These are phyloP conservation scores for Anthrax anthrax DNA, from an alignment of 2,888 invertebrate species.

Conservation along the genomic window DNA sequence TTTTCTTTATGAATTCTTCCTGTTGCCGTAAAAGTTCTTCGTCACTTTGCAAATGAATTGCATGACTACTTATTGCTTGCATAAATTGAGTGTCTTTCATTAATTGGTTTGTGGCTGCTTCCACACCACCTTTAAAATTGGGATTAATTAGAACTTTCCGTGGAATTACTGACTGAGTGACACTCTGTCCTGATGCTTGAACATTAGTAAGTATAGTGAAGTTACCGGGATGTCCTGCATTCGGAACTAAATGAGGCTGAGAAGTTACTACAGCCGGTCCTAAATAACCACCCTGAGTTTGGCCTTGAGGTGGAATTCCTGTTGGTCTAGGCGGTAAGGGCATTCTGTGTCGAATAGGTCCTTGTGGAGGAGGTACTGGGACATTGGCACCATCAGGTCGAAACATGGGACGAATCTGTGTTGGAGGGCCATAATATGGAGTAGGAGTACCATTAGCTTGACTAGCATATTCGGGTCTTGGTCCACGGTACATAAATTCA, in stretches of 20 bases:
- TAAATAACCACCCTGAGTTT: conserved; percentile 23
- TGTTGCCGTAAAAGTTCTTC: conserved; percentile 33
- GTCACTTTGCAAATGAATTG: conserved; percentile 24
- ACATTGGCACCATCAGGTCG: conserved; percentile 16
- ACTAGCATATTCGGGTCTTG: conserved; percentile 6
- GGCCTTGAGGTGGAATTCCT: conserved; percentile 39
- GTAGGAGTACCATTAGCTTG: conserved; percentile 5
- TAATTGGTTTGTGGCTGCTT: conserved; percentile 34
- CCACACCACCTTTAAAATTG: conserved; percentile 35
- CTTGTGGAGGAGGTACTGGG: neutral
- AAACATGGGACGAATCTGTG: conserved; percentile 15
- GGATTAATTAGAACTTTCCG: conserved; percentile 33
- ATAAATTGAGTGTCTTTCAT: conserved; percentile 34
- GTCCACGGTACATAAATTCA: conserved; percentile 10
- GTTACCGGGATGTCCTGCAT: conserved; percentile 3
- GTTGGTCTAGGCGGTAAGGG: conserved; percentile 23
- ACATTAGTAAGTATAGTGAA: conserved; percentile 20
- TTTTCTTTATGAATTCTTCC: conserved; percentile 35
- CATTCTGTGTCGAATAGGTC: conserved; percentile 16
- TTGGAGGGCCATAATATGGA: conserved; percentile 5
- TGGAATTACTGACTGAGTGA: conserved; percentile 17
- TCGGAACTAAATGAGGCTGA: conserved; percentile 1
- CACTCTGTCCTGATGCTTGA: conserved; percentile 17
- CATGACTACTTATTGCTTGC: conserved; percentile 26
- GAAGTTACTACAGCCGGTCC: conserved; percentile 1